Base-by-base conservation (phyloP, 2,888 invertebrate genomes). In the Chloromyia formosa region DNA sequence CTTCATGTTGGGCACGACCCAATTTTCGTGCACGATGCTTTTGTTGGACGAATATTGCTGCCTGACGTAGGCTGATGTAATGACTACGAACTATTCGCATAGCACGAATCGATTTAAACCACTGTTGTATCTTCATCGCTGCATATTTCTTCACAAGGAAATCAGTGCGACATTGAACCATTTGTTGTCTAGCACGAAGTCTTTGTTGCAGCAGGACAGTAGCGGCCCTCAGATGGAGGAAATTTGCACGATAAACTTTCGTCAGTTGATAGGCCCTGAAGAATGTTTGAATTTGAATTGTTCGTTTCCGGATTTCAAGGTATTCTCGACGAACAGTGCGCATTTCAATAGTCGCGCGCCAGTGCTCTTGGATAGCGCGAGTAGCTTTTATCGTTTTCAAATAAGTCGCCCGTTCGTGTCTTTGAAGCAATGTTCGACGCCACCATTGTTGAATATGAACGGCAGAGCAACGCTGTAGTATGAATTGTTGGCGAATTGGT, bases 1-100 rank as follows among this genome's bases (percentile, higher is more conserved):
- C 77, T 1, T 79, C 71, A 74, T 84, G 84, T 60, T 86, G 82
- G 71, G 78, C 77, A n/a, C 82, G 80, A 84, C 86, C 87, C 20
- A 82, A 62, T 18, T 84, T 58, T 1, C 85, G 80, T 45, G 84
- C 86, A 35, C 87, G 86, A 78, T 86, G 89, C 72, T 80, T 81
- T 60, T 82, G 83, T 77, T 85, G 85, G 73, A 85, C 69, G 64
- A 80, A 79, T 14, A 84, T 75, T 1, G 80, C 74, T 2, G 80
- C 77, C 1, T 68, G 53, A 4, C 79, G 81, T 0, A 84, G 78
- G 18, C 77, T 45, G 10, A 80, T 1, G 78, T 42, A 77, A 0
- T 58, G 0, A 12, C 10, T 0, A 5, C 82, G 80, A 68, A 82
- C 80, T 3, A 80, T 80, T 3, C 81, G 80, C 84, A 84, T 84